Evolutionary conservation across 1,140 invertebrate genomes (phyloP).

Genomic region (Metopolophium dirhodum): DNA sequence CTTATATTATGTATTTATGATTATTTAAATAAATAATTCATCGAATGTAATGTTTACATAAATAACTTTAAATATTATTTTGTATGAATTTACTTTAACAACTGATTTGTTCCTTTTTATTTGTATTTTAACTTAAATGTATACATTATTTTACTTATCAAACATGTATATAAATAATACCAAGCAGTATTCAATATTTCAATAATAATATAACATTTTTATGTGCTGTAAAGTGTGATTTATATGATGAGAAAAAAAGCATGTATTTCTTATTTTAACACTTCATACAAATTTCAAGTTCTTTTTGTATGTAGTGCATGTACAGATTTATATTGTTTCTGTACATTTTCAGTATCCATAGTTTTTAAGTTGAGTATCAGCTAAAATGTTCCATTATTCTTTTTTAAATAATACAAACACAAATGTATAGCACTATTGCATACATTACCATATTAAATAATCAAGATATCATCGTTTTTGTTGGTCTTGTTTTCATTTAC

Average conservation of each 20-base stretch:
- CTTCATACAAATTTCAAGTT: background rate
- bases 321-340: background rate
- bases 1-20: constrained; percentile 1
- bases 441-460: background rate
- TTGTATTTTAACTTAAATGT: background rate
- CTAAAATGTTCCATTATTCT: background rate
- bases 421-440: background rate
- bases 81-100: background rate
- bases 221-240: background rate
- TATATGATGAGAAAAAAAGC: background rate
- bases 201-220: background rate
- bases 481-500: background rate
- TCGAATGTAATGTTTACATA: background rate
- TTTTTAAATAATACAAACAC: constrained; percentile 10
- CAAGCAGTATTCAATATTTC: background rate
- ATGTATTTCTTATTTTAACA: background rate
- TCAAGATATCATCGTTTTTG: background rate
- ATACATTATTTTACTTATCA: background rate
- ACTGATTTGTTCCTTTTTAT: background rate
- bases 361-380: background rate
- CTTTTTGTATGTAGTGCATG: background rate
- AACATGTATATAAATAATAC: background rate
- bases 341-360: background rate
- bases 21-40: constrained; percentile 12
- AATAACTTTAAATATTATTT: background rate